Evolutionary conservation across 1,140 invertebrate genomes (phyloP).

Genomic region (Drosophila sturtevanti): DNA sequence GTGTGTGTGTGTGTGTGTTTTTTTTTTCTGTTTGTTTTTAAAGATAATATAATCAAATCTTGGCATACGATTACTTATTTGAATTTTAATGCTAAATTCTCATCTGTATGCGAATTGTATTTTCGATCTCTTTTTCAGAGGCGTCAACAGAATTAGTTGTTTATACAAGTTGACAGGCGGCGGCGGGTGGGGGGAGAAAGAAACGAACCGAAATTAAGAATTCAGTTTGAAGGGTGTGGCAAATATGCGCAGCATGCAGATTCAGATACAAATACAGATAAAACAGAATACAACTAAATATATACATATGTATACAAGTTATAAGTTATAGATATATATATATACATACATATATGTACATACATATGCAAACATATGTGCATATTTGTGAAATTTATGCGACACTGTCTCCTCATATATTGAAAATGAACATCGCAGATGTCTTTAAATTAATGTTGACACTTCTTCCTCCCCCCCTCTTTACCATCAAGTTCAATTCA

Average conservation of each 20-base stretch:
- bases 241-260: slow-evolving; percentile 55
- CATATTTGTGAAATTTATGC: slow-evolving; percentile 71
- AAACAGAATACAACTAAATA: no score
- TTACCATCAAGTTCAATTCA: no score
- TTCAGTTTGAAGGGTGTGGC: slow-evolving; percentile 60
- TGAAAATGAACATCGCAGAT: slow-evolving; percentile 64
- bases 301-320: slow-evolving; percentile 27
- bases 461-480: slow-evolving; percentile 49
- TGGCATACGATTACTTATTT: no score
- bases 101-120: slow-evolving; percentile 22
- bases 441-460: slow-evolving; percentile 74
- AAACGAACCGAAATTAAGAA: slow-evolving; percentile 55
- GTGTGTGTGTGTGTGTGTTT: no score
- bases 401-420: slow-evolving; percentile 55
- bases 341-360: slow-evolving; percentile 23
- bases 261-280: slow-evolving; percentile 48
- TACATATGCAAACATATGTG: slow-evolving; percentile 28
- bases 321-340: slow-evolving; percentile 50
- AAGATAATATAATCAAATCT: no score
- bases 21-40: no score
- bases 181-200: background rate
- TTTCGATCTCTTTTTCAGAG: slow-evolving; percentile 22
- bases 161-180: slow-evolving; percentile 69
- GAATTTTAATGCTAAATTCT: no score
- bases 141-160: slow-evolving; percentile 69